Evolutionary conservation across 1,140 invertebrate genomes (phyloP), one percentile per base, ranked within the genome.

Genomic region (Meloidogyne exigua): DNA sequence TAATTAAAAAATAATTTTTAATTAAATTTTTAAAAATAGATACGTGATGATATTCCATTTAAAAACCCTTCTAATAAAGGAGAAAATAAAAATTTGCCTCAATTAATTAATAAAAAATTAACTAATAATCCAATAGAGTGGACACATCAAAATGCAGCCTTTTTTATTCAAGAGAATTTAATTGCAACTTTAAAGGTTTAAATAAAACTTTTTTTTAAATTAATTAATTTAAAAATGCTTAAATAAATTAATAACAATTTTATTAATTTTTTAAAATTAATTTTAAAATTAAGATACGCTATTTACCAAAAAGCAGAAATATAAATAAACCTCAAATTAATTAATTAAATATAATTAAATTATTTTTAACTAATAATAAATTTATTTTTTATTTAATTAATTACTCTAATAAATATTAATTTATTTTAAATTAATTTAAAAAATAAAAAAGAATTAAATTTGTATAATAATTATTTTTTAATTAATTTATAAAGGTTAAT

Each of bases 1-100:
- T 67, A 64, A 68, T 49, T 11, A 21, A 65, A 77, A 32, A 77
- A 18, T 32, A 78, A 49, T 49, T 23, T 4, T 12, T 9, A 21
- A 0, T 25, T 15, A 23, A 62, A 57, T 28, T 44, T 44, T 12
- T 7, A 28, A n/a, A 63, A 68, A 28, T 42, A 85, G 84, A 78
- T 85, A 42, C 74, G 84, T 0, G 77, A 86, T 12, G 84, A 85
- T 67, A 72, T 86, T 67, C 75, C 83, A 10, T 76, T 81, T 65
- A 81, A 88, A 76, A 78, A 73, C 72, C 84, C 86, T 0, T 73
- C 84, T 44, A 88, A 88, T 68, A 86, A 88, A 76, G 84, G 86
- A 64, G 74, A 32, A 49, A 86, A 86, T 72, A 75, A 85, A 69
- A 87, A 87, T 75, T 76, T 86, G 25, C 81, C 79, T 11, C 76